Evolutionary conservation across 2,888 invertebrate genomes (phyloP).

Genomic region (Amblyjoppa fuscipennis): DNA sequence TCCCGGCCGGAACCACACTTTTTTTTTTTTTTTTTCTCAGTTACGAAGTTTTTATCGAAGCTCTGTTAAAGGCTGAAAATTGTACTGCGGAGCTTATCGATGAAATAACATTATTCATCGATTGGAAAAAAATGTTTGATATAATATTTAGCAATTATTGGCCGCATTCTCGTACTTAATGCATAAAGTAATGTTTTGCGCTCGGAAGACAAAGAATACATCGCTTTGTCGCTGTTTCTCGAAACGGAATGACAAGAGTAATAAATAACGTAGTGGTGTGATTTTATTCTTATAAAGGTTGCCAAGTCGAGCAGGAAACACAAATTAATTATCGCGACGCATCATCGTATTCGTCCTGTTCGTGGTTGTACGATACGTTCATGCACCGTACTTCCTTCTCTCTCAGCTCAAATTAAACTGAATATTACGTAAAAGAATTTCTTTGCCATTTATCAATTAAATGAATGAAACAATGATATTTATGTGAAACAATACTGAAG

Average conservation of each 20-base stretch:
- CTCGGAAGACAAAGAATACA: not conserved
- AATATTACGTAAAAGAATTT: not conserved
- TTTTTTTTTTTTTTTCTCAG: slow-evolving; percentile 49
- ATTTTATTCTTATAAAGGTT: not conserved
- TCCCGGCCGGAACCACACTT: slow-evolving; percentile 79
- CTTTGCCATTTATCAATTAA: too few relatives aligned
- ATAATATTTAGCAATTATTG: too few relatives aligned
- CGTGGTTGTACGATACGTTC: not conserved
- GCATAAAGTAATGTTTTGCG: not conserved
- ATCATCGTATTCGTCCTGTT: slow-evolving; percentile 60
- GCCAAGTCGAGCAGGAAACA: slow-evolving; percentile 34
- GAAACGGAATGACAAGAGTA: not conserved
- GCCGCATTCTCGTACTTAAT: not conserved
- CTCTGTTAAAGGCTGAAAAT: not conserved
- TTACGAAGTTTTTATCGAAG: not conserved
- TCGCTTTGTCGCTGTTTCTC: not conserved
- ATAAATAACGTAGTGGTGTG: not conserved
- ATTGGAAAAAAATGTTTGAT: too few relatives aligned
- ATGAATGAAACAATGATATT: too few relatives aligned
- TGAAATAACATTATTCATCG: too few relatives aligned
- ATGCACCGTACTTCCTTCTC: not conserved
- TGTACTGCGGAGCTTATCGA: not conserved
- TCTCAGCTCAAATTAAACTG: not conserved
- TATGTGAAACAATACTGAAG: too few relatives aligned
- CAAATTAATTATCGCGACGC: slow-evolving; percentile 68